Evolutionary conservation across 2,888 invertebrate genomes (phyloP).

Genomic region (Amaurobius ferox): DNA sequence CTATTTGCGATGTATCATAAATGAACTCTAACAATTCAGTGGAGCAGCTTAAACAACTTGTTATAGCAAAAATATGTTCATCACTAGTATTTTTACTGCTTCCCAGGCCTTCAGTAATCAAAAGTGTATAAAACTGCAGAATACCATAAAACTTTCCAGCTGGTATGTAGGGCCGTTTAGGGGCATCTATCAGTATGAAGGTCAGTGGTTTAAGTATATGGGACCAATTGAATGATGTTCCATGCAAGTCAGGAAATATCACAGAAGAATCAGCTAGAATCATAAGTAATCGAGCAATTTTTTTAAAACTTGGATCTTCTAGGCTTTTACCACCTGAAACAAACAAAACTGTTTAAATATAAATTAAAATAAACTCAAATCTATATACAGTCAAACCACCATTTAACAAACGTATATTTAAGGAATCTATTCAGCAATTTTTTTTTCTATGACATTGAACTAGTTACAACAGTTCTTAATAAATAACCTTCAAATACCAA

Average conservation of each 20-base stretch:
- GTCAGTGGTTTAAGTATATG: slow-evolving; percentile 24
- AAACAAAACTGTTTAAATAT: background rate
- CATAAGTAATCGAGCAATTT: slow-evolving; percentile 19
- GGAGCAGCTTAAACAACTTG: background rate
- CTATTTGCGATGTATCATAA: slow-evolving; percentile 17
- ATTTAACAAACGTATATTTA: no score
- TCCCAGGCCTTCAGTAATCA: slow-evolving; percentile 20
- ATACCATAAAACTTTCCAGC: slow-evolving; percentile 17
- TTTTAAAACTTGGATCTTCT: slow-evolving; percentile 1
- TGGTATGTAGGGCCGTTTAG: slow-evolving; percentile 43
- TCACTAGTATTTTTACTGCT: slow-evolving; percentile 13
- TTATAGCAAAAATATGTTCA: background rate
- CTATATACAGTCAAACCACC: no score
- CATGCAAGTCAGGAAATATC: background rate
- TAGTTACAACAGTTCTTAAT: no score
- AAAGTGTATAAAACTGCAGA: slow-evolving; percentile 26
- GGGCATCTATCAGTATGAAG: background rate
- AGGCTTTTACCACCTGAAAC: background rate
- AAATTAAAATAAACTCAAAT: no score
- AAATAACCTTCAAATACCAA: no score
- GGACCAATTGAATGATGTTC: slow-evolving; percentile 1
- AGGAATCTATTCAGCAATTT: no score
- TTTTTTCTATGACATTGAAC: no score
- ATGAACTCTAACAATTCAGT: slow-evolving; percentile 42
- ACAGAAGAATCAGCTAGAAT: slow-evolving; percentile 33